Base-by-base conservation (phyloP, 2,888 invertebrate genomes). In the Brenthis daphne region DNA sequence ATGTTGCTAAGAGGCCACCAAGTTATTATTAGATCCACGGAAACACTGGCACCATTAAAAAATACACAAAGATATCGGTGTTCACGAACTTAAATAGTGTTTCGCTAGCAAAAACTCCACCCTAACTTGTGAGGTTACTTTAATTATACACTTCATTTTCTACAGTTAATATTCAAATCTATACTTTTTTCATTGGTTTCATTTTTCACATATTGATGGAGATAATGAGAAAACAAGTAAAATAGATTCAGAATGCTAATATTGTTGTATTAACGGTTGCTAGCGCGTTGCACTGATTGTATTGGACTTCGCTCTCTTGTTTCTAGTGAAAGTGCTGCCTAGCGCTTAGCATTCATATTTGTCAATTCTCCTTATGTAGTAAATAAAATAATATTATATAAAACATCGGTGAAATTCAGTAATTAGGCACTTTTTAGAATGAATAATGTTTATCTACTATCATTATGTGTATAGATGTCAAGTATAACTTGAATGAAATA, bases 401-500 rank as follows among this genome's bases (percentile, higher is more conserved):
- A 8, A 53, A 51, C 24, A 20, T 48, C 24, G 33, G 37, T 33
- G 5, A 61, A 20, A 20, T 43, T 43, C 8, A 43, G 37, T 43
- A 43, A 43, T 11, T 43, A 43, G 8, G 37, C 37, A 43, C 5
- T 43, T 43, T 37, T 43, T 43, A 43, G 11, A 43, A 11, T 43
- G 11, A 43, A 43, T 43, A 43, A 43, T 43, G 37, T 43, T 43
- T 43, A 43, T 43, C 8, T 43, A 11, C 37, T 11, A 11, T 43
- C 37, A 43, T 55, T 16, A 48, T 6, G 11, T 48, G 33, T 24
- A 67, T 56, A 63, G 69, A 71, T 71, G 71, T 71, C 70, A 68
- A 73, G 71, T 60, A 68, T 64, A 73, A 72, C 76, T 82, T 80
- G 79, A 80, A 82, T 81, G 76, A 75, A 74, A 74, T 57, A 70